Evolutionary conservation across 2,888 invertebrate genomes (phyloP), one percentile per base, ranked within the genome.

Genomic region (Helobdella robusta): DNA sequence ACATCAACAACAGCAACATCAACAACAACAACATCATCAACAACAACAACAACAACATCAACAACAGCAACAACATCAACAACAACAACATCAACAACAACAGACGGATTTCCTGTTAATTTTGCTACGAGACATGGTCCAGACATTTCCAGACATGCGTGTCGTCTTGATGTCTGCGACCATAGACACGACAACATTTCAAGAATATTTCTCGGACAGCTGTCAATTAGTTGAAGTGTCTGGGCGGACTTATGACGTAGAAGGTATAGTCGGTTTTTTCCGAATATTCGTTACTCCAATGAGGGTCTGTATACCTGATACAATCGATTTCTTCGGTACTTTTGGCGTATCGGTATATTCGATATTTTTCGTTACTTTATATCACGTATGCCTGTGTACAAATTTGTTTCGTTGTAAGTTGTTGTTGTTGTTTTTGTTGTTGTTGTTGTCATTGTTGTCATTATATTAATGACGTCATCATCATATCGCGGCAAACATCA

Each of bases 121-220:
- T 61, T 85, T 98, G 1, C 82, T 98, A 2, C 84, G 93, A 5
- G 97, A 97, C 78, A 92, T 98, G 93, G 86, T 93, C 1, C 88
- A 88, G 69, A 85, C 87, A 0, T 93, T 91, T 81, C 91, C 92
- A 0, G 91, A 95, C 72, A 80, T 98, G 30, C 84, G 92, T 40
- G 86, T 98, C 8, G 88, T 98, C 64, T 85, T 98, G 35, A 97
- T 98, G 97, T 95, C 95, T 0, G 97, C 97, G 11, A 97, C 97
- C 0, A 92, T 98, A 48, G 95, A 98, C 74, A 94, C 92, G 0
- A 85, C 88, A 0, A 82, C 95, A 1, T 98, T 98, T 80, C 86
- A 88, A 0, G 84, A 87, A 32, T 98, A 95, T 81, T 98, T 95
- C 81, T n/a, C n/a, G n/a, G 90, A 89, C 64, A 83, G 87, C 71